These are phyloP conservation scores for Etheostoma spectabile DNA, from an alignment of 2,113 vertebrate species.

Conservation along the genomic window DNA sequence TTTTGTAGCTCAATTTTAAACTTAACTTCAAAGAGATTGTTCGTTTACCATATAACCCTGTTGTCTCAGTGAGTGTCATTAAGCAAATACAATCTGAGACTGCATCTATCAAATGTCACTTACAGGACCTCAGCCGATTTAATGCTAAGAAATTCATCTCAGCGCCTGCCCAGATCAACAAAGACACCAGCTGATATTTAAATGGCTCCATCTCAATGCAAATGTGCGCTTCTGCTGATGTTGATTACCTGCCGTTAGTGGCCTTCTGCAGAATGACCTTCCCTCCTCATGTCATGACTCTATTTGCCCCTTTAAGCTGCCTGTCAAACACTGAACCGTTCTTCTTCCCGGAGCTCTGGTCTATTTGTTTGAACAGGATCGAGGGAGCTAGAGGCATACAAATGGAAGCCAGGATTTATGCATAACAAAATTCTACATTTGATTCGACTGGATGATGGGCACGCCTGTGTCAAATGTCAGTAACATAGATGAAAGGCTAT, in stretches of 20 bases:
- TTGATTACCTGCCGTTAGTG: constrained; percentile 69
- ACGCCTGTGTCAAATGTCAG: constrained; percentile 50
- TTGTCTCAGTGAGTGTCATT: constrained; percentile 16
- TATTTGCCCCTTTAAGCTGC: constrained; percentile 69
- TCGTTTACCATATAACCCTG: constrained; percentile 2
- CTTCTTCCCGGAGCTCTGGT: constrained; percentile 22
- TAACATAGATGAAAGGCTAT: constrained; percentile 44
- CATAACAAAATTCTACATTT: constrained; percentile 21
- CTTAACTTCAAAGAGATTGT: neutral
- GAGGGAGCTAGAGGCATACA: constrained; percentile 37
- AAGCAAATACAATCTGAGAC: constrained; percentile 15
- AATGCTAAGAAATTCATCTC: constrained; percentile 62
- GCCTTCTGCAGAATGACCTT: constrained; percentile 66
- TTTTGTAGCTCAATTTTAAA: neutral
- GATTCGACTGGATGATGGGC: constrained; percentile 53
- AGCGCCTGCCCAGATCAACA: neutral
- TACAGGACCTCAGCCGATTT: constrained; percentile 28
- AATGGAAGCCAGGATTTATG: constrained; percentile 60
- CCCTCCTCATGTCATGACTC: constrained; percentile 62
- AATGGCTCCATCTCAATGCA: constrained; percentile 69
- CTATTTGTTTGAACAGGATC: constrained; percentile 57
- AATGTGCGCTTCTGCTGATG: constrained; percentile 62
- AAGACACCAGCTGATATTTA: constrained; percentile 51
- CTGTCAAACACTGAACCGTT: constrained; percentile 68
- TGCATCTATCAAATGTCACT: constrained; percentile 23